A percentile compares a stretch with the other conserved stretches of the same genome.
phyloP scores from a whole-genome alignment of 1,140 invertebrate genomes.

The Eueides isabella region DNA sequence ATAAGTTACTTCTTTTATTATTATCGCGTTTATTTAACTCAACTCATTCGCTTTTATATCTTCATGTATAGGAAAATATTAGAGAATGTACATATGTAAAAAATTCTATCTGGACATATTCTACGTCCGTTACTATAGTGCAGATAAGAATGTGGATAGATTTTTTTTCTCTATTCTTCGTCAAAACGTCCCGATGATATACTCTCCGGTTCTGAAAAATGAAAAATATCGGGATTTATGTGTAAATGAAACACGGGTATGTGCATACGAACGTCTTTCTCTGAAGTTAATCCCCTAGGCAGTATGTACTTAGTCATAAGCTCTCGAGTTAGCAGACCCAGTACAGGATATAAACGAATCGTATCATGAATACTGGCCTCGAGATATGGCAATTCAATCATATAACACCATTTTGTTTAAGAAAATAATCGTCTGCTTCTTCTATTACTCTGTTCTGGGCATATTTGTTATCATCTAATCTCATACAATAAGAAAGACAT shows the following conservation, averaged over 20 bases:
- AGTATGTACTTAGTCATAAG: slow-evolving; percentile 37
- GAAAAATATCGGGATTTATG: slow-evolving; percentile 49
- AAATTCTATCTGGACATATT: slow-evolving; percentile 3
- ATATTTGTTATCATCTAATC: slow-evolving; percentile 34
- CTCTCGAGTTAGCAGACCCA: slow-evolving; percentile 41
- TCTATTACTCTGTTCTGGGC: slow-evolving; percentile 35
- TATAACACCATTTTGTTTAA: slow-evolving; percentile 25
- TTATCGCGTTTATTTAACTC: no score
- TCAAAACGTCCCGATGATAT: slow-evolving; percentile 72
- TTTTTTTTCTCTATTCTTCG: slow-evolving; percentile 49
- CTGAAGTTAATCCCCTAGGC: slow-evolving; percentile 40
- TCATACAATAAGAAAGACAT: slow-evolving; percentile 40
- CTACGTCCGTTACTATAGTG: neutral
- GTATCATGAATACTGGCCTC: slow-evolving; percentile 42
- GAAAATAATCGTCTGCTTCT: slow-evolving; percentile 42
- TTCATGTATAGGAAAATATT: no score
- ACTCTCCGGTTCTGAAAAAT: slow-evolving; percentile 70
- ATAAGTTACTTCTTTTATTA: no score
- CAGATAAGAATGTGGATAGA: slow-evolving; percentile 53
- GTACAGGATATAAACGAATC: slow-evolving; percentile 40
- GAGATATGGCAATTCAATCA: slow-evolving; percentile 38
- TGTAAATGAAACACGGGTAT: slow-evolving; percentile 51
- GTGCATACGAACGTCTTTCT: slow-evolving; percentile 49
- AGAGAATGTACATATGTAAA: no score
- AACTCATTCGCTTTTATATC: no score